These are phyloP conservation scores for Poecilobothrus nobilitatus DNA, from an alignment of 2,888 invertebrate genomes.

Conservation along the genomic window DNA sequence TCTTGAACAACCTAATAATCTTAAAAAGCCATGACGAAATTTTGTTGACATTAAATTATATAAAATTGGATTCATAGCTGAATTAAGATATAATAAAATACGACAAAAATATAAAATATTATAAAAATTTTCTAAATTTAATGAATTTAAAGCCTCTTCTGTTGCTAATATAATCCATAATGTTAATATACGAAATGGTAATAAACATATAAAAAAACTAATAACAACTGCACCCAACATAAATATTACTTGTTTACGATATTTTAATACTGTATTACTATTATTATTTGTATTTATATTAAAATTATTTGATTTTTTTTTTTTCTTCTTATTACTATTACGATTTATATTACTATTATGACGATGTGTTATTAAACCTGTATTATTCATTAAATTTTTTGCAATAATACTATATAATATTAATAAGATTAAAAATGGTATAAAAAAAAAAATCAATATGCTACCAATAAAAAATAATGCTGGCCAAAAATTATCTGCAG, in stretches of 20 bases:
- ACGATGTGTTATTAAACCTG: conserved; percentile 58
- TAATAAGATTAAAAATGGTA: conserved; percentile 72
- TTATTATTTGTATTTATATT: conserved; percentile 31
- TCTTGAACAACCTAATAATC: conserved; percentile 48
- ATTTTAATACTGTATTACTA: conserved; percentile 51
- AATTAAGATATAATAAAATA: conserved; percentile 81
- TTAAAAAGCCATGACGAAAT: conserved; percentile 73
- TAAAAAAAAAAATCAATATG: conserved; percentile 73
- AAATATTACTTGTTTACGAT: conserved; percentile 72
- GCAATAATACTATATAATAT: conserved; percentile 79
- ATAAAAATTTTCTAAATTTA: conserved; percentile 75
- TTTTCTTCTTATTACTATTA: not conserved
- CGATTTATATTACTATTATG: conserved; percentile 27
- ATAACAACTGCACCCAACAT: conserved; percentile 85
- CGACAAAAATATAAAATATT: conserved; percentile 76
- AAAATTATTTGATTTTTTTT: not conserved
- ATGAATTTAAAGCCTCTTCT: conserved; percentile 54
- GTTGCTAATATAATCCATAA: conserved; percentile 78
- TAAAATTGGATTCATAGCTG: conserved; percentile 82
- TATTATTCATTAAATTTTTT: conserved; percentile 72
- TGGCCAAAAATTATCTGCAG: conserved; percentile 68
- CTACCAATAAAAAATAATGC: conserved; percentile 71
- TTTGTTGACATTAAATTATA: conserved; percentile 90
- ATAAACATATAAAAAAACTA: conserved; percentile 81
- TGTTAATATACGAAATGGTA: conserved; percentile 82